Base-by-base conservation (phyloP, 2,888 invertebrate genomes). In the Emmelina monodactyla region DNA sequence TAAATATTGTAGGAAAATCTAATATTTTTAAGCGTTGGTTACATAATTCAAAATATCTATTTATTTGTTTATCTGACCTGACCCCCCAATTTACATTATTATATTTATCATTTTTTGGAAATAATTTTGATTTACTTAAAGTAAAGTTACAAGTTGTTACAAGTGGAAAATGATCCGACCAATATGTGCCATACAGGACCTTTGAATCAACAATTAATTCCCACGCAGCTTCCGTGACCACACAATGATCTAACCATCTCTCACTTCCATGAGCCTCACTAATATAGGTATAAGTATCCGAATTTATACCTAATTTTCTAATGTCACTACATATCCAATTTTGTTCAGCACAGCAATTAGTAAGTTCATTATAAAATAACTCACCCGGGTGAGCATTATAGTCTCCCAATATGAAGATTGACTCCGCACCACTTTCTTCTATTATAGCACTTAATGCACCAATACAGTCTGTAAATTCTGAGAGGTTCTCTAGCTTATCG, bases 161-260 rank as follows among this genome's bases (percentile, higher is more conserved):
- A 19, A 19, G 5, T 4, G 41, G 44, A 25, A 36, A 36, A 19
- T 44, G 45, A 15, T 43, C 45, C 2, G 44, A 45, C 38, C 41
- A 42, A 2, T n/a, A 38, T 2, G 37, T 35, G 14, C 41, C 41
- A 28, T 42, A 33, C 0, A 15, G 7, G 6, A 42, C 33, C 2
- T 29, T 3, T 7, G 41, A 3, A 13, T 37, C 16, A 2, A 2
- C n/a, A 22, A 44, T 15, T 1, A 36, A 16, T 2, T 16, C 10
- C 22, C 14, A 34, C n/a, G 33, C 37, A 19, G 40, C 13, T 22
- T 33, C 16, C 7, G 40, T 42, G 1, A 32, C 38, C 7, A 45
- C 2, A 22, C 42, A 39, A 13, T 43, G 42, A 19, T 45, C 42
- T 11, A 45, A 28, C 41, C 44, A 42, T 2, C 39, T 31, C 1